phyloP scores from a whole-genome alignment of 2,888 invertebrate genomes.

The Cantharis nigra region DNA sequence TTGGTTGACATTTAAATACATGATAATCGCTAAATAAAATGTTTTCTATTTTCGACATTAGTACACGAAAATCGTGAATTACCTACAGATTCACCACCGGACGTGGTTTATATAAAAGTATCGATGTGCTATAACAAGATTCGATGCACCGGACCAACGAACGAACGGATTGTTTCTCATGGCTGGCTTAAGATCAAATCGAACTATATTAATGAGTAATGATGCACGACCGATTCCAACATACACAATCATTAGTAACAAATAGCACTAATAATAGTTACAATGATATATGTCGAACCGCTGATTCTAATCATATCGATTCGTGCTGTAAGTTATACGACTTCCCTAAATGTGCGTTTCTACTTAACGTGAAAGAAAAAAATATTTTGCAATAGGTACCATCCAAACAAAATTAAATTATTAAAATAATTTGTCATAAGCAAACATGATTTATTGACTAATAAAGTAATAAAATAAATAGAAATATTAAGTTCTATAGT shows the following conservation, averaged over 20 bases:
- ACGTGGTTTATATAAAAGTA: conserved; percentile 17
- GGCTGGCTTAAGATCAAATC: conserved; percentile 53
- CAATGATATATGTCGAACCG: conserved; percentile 56
- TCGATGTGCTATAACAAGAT: conserved; percentile 24
- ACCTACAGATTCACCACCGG: conserved; percentile 16
- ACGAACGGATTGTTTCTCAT: conserved; percentile 47
- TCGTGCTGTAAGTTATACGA: conserved; percentile 33
- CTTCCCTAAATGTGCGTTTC: conserved; percentile 27
- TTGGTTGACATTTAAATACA: not conserved
- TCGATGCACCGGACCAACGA: conserved; percentile 24
- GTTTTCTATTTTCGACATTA: conserved; percentile 22
- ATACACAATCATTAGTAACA: conserved; percentile 59
- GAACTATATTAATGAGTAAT: conserved; percentile 58
- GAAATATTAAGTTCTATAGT: not conserved
- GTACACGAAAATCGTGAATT: conserved; percentile 29
- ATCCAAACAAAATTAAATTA: not conserved
- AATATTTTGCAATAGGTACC: not conserved
- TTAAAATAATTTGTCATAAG: not conserved
- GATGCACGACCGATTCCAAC: conserved; percentile 57
- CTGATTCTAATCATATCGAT: conserved; percentile 52
- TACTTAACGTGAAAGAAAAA: conserved; percentile 30
- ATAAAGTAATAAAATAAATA: not conserved
- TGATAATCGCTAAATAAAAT: not conserved
- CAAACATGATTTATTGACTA: not conserved
- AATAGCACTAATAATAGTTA: conserved; percentile 57